These are phyloP conservation scores for Leuciscus waleckii DNA, from an alignment of 2,797 vertebrate species.

Conservation along the genomic window DNA sequence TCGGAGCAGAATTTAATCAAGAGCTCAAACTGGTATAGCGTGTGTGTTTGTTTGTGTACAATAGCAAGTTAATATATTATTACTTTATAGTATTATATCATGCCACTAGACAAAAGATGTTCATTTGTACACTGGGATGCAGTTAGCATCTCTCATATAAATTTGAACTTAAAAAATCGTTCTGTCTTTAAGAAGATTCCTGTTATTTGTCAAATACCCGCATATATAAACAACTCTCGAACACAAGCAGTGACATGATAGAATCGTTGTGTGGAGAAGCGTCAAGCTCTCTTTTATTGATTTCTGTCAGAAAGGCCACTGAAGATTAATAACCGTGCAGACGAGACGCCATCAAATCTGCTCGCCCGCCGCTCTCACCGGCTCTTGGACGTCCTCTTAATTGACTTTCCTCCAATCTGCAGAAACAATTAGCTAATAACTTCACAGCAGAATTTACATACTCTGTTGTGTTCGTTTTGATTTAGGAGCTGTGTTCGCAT, in stretches of 20 bases:
- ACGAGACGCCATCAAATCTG: neutral
- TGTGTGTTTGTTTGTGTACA: neutral
- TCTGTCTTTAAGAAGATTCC: neutral
- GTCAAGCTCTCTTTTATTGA: conserved; percentile 56
- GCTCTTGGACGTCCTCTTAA: conserved; percentile 15
- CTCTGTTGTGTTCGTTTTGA: conserved; percentile 34
- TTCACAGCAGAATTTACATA: conserved; percentile 42
- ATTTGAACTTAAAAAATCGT: neutral
- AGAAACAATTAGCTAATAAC: conserved; percentile 48
- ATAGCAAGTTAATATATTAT: neutral
- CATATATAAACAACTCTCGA: neutral
- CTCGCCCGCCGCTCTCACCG: too few species aligned
- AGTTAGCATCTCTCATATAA: neutral
- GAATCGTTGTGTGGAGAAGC: conserved; percentile 43
- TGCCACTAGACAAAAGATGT: neutral
- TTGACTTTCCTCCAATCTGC: conserved; percentile 23
- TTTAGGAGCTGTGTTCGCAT: conserved; percentile 31
- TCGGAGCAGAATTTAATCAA: neutral
- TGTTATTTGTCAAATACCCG: neutral
- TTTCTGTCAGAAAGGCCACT: conserved; percentile 56
- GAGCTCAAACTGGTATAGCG: neutral
- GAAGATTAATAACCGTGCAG: conserved; percentile 51
- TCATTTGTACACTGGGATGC: neutral
- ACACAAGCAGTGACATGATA: conserved; percentile 29
- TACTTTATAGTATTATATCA: neutral